Base-by-base conservation (phyloP, 1,140 invertebrate genomes). In the Hydropsyche tenuis region DNA sequence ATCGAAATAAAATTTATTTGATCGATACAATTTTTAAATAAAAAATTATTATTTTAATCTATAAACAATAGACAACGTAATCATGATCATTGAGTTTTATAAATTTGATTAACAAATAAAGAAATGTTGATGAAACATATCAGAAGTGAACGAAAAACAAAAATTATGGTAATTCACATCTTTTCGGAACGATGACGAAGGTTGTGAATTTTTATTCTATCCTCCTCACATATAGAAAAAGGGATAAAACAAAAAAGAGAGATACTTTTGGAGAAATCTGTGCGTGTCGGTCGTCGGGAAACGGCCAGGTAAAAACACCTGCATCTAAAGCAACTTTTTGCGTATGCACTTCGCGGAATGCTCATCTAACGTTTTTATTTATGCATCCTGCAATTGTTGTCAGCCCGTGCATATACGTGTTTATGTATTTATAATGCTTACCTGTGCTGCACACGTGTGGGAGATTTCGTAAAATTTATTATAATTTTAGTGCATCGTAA, bases 401-500 rank as follows among this genome's bases (percentile, higher is more conserved):
- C 48, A 7, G 45, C 45, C 2, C 2, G 45, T 46, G 16, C 18
- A 53, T 20, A 9, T 53, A 53, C 16, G 2, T 2, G 14, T 18
- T n/a, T 48, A 48, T 48, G 16, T 6, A 14, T 18, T 18, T 48
- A 6, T 37, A 37, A 4, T 9, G 30, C 3, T 37, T 4, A 9
- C 9, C 30, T 37, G 30, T 3, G 30, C 3, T 18, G 46, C 16
- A 48, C 16, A n/a, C 16, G 48, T 53, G 48, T 18, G 48, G 1
- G 48, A 20, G 48, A 18, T 20, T 53, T 37, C 16, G 16, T 18
- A 18, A 18, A 18, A 53, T 53, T 53, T 53, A 53, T 53, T 53
- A 53, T 53, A 18, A 53, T 53, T 53, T 53, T 53, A 53, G 48
- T 53, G 48, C 48, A 53, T 53, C 48, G 48, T 53, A 53, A 53